Evolutionary conservation across 2,797 vertebrate genomes (phyloP).

Genomic region (Numenius phaeopus): DNA sequence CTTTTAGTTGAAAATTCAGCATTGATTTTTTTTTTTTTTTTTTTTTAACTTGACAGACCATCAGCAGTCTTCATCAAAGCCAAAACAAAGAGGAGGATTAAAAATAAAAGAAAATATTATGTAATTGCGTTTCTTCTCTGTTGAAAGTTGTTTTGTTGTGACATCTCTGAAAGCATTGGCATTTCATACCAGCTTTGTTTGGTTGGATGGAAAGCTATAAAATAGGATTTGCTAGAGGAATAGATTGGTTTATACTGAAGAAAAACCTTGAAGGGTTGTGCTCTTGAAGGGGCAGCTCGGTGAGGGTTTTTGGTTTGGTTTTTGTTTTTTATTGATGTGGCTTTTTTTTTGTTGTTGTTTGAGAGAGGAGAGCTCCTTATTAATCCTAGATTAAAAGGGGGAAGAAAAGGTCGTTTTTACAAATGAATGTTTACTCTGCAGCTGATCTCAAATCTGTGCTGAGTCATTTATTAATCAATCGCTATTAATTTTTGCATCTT

Average conservation of each 20-base stretch:
- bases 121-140: slow-evolving; percentile 2
- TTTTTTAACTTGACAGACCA: background rate
- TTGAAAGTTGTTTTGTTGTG: slow-evolving; percentile 36
- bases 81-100: background rate
- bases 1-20: background rate
- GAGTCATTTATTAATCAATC: background rate
- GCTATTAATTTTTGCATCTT: background rate
- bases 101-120: background rate
- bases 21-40: background rate
- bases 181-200: background rate
- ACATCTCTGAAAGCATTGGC: background rate
- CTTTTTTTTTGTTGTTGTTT: fast-evolving
- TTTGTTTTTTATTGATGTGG: background rate
- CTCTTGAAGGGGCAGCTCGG: background rate
- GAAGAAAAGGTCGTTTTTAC: background rate
- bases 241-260: background rate
- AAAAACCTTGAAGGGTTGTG: background rate
- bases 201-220: background rate
- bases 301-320: background rate
- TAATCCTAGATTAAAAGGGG: background rate
- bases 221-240: background rate
- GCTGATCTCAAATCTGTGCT: background rate
- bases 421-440: background rate
- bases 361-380: background rate
- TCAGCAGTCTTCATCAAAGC: slow-evolving; percentile 6